Evolutionary conservation across 2,888 invertebrate species (phyloP).

Genomic region (Parelbella ahira): DNA sequence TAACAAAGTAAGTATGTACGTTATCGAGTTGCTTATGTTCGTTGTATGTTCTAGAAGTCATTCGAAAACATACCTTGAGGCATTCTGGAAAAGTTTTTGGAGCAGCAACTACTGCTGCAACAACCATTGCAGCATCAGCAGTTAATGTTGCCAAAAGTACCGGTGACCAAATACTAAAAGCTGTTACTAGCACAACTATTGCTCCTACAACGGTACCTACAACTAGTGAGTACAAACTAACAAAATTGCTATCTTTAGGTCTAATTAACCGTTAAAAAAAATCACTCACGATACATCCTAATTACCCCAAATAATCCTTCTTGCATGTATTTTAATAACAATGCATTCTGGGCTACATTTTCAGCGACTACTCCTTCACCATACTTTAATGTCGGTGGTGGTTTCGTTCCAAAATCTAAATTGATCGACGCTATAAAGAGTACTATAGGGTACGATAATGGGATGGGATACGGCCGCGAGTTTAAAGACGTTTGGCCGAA

Average conservation of each 20-base stretch:
- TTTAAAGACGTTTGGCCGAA: conserved; percentile 71
- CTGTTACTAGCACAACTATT: conserved; percentile 60
- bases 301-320: conserved; percentile 29
- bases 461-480: conserved; percentile 60
- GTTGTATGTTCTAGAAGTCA: conserved; percentile 56
- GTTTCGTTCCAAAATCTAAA: conserved; percentile 71
- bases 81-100: conserved; percentile 86
- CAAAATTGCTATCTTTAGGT: conserved; percentile 28
- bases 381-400: conserved; percentile 70
- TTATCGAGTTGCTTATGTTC: conserved; percentile 2
- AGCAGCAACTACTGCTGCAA: conserved; percentile 77
- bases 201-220: conserved; percentile 66
- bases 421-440: conserved; percentile 73
- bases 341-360: conserved; percentile 45
- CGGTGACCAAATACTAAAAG: conserved; percentile 61
- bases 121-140: conserved; percentile 70
- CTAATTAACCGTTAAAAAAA: no score
- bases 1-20: no score
- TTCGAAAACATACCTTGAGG: conserved; percentile 87
- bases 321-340: conserved; percentile 62
- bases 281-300: conserved; percentile 17
- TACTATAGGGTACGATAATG: conserved; percentile 71
- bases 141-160: conserved; percentile 63
- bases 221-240: conserved; percentile 75
- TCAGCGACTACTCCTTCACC: conserved; percentile 73